These are phyloP conservation scores for Apodemia duryi DNA, from an alignment of 2,888 invertebrate genomes.

Conservation along the genomic window DNA sequence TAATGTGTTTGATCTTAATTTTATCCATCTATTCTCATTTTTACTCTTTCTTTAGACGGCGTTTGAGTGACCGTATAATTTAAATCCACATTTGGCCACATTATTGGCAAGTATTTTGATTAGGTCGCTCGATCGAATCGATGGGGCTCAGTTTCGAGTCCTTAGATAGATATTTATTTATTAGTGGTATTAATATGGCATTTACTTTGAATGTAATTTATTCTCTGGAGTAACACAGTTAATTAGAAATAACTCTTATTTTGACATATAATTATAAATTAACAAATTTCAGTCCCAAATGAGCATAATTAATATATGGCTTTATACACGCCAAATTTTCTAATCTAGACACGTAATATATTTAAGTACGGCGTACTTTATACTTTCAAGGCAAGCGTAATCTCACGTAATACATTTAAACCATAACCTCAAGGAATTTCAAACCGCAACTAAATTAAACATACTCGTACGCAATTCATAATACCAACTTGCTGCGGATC, in stretches of 20 bases:
- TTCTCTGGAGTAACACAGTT: neutral
- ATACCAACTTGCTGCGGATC: constrained; percentile 40
- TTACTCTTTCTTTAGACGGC: no score
- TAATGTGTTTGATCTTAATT: no score
- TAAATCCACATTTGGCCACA: no score
- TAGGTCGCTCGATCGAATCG: no score
- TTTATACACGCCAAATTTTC: constrained; percentile 1
- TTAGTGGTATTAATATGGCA: no score
- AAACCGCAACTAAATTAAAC: constrained; percentile 47
- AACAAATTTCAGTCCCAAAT: neutral
- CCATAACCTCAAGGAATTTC: constrained; percentile 40
- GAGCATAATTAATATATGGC: no score
- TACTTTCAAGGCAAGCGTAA: constrained; percentile 23
- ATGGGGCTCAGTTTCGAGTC: no score
- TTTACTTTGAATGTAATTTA: no score
- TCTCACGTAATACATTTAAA: constrained; percentile 36
- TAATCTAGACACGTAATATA: constrained; percentile 14
- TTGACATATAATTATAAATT: neutral
- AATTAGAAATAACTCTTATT: neutral
- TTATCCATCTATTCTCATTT: no score
- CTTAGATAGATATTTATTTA: no score
- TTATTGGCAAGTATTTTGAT: no score
- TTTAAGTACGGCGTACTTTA: constrained; percentile 10
- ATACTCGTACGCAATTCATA: constrained; percentile 45
- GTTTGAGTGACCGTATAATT: no score